Evolutionary conservation across 2,113 vertebrate species (phyloP).

Genomic region (Calidris pugnax): DNA sequence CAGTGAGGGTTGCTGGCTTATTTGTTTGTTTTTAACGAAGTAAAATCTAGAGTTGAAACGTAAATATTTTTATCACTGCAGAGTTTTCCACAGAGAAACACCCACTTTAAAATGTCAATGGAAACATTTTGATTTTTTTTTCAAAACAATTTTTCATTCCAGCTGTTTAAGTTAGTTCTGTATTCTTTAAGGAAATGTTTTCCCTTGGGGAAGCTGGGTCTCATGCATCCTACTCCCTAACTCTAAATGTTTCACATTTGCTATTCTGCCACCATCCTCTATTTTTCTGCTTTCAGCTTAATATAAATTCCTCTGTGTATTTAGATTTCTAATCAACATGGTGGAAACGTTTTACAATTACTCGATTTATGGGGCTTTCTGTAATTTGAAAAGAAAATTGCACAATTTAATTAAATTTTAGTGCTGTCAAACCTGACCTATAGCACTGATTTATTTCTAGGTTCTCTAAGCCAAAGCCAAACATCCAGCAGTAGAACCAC

Average conservation of each 20-base stretch:
- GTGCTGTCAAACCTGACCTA: slow-evolving; percentile 11
- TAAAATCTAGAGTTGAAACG: not conserved
- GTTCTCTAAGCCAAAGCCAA: not conserved
- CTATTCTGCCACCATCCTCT: not conserved
- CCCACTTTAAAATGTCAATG: not conserved
- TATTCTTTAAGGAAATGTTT: not conserved
- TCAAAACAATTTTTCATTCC: not conserved
- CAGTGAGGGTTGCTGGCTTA: too few species aligned
- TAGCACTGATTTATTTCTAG: not conserved
- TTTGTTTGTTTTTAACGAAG: not conserved
- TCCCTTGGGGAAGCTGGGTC: not conserved
- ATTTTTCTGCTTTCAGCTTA: not conserved
- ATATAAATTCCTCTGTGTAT: not conserved
- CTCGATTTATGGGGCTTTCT: not conserved
- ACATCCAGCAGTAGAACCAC: not conserved
- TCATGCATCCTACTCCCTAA: not conserved
- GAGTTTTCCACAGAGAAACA: not conserved
- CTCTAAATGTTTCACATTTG: not conserved
- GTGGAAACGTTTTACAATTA: not conserved
- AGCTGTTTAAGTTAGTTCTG: not conserved
- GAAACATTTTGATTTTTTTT: not conserved
- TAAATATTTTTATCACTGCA: not conserved
- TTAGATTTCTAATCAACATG: not conserved
- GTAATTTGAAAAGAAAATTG: slow-evolving; percentile 19
- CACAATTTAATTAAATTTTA: slow-evolving; percentile 28